Evolutionary conservation across 2,888 invertebrate genomes (phyloP).

Genomic region (Chorisops tibialis): DNA sequence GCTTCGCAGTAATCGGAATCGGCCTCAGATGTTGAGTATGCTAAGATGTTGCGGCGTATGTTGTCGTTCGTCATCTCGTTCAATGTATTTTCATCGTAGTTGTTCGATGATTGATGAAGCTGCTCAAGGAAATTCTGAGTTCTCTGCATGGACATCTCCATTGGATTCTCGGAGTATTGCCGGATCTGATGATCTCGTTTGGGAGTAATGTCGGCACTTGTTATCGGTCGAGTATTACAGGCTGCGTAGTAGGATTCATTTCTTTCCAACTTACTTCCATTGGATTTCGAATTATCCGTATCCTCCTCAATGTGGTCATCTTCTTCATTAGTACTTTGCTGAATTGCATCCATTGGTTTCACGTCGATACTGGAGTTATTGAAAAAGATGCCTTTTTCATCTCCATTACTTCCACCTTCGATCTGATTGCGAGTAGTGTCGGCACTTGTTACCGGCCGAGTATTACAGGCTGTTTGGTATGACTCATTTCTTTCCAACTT

Average conservation of each 20-base stretch:
- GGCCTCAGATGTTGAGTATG: conserved; percentile 46
- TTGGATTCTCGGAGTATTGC: conserved; percentile 18
- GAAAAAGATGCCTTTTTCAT: too few species aligned
- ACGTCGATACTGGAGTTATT: background rate
- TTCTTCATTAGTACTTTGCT: background rate
- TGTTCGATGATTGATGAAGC: conserved; percentile 22
- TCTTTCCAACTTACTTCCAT: conserved; percentile 8
- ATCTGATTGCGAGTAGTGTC: conserved; percentile 27
- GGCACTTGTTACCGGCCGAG: conserved; percentile 29
- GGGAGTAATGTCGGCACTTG: conserved; percentile 29
- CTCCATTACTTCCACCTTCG: too few species aligned
- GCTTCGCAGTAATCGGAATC: conserved; percentile 46
- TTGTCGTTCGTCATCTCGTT: conserved; percentile 44
- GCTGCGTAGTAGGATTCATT: conserved; percentile 14
- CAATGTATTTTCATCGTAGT: conserved; percentile 37
- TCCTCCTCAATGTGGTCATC: background rate
- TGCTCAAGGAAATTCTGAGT: conserved; percentile 17
- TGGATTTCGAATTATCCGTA: too few species aligned
- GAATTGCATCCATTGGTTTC: background rate
- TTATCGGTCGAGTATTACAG: conserved; percentile 23
- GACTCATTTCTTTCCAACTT: conserved; percentile 13
- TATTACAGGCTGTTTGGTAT: conserved; percentile 1
- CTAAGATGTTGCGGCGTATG: conserved; percentile 47
- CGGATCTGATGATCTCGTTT: conserved; percentile 15
- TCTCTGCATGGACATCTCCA: conserved; percentile 7